Percentiles rank a stretch among this genome's conserved stretches.
Evolutionary conservation across 1,140 invertebrate genomes (phyloP).

Genomic region (Temnothorax nylanderi): DNA sequence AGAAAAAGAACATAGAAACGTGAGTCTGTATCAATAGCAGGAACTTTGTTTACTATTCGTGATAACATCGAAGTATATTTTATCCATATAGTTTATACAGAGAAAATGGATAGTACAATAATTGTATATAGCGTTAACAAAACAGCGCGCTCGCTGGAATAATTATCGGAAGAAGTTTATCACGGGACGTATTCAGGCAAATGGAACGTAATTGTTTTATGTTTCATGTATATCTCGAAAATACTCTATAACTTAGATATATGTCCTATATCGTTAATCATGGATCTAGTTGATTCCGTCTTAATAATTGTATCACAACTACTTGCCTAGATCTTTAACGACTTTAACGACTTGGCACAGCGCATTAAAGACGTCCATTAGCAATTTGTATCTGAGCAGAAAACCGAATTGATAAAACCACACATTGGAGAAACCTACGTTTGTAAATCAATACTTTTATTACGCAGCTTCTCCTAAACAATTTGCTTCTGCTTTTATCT

Average conservation of each 20-base stretch:
- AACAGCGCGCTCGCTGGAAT: constrained; percentile 62
- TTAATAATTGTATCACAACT: constrained; percentile 55
- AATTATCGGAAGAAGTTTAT: constrained; percentile 70
- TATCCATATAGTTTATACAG: constrained; percentile 72
- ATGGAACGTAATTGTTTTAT: constrained; percentile 49
- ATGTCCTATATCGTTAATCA: constrained; percentile 59
- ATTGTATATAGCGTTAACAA: constrained; percentile 68
- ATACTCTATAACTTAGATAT: constrained; percentile 52
- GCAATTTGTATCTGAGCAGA: constrained; percentile 2
- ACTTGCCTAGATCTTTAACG: constrained; percentile 49
- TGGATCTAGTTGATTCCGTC: constrained; percentile 53
- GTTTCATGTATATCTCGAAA: constrained; percentile 38
- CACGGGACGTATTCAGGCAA: constrained; percentile 52
- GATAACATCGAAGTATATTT: constrained; percentile 75
- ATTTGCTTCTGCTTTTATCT: constrained; percentile 26
- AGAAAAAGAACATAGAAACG: background rate
- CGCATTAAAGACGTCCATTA: constrained; percentile 36
- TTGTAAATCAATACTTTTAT: constrained; percentile 14
- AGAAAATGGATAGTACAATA: constrained; percentile 72
- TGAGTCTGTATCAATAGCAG: background rate
- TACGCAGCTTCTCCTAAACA: background rate
- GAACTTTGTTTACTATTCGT: constrained; percentile 52
- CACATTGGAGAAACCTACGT: background rate
- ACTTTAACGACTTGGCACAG: constrained; percentile 54
- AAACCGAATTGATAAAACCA: constrained; percentile 3